phyloP scores from a whole-genome alignment of 2,888 invertebrate species.

The Chironomus tentans region DNA sequence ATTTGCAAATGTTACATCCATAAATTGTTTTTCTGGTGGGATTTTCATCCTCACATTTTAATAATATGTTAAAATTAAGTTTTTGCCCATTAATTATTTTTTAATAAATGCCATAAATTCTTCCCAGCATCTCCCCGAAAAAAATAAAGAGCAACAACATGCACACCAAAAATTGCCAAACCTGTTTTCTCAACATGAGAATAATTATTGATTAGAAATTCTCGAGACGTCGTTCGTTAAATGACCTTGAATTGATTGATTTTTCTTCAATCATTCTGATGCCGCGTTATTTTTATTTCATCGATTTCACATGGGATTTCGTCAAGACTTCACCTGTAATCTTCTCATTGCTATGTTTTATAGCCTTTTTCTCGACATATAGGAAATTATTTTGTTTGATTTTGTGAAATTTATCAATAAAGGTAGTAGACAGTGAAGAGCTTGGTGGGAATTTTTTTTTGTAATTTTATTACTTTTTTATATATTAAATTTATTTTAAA shows the following conservation, averaged over 20 bases:
- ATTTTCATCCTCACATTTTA: background rate
- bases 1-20: conserved; percentile 19
- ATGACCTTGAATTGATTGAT: conserved; percentile 26
- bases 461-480: background rate
- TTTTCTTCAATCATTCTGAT: background rate
- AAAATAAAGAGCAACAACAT: too few relatives aligned
- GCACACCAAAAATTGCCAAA: too few relatives aligned
- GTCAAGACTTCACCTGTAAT: background rate
- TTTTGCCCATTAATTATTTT: background rate
- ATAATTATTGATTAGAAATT: background rate
- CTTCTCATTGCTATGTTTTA: background rate
- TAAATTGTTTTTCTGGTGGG: background rate
- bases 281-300: background rate
- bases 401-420: too few relatives aligned
- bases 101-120: background rate
- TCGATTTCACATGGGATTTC: conserved; percentile 4
- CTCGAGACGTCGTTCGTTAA: background rate
- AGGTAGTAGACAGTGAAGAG: too few relatives aligned
- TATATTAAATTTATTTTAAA: too few relatives aligned
- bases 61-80: background rate
- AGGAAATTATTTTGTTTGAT: too few relatives aligned
- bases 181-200: background rate
- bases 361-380: background rate
- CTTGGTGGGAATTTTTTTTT: background rate
- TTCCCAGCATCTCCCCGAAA: too few relatives aligned